Percentiles rank a stretch among this genome's conserved stretches.
Conservation (phyloP, 2,797 vertebrate genomes). For the Cephalopachus bancanus region DNA sequence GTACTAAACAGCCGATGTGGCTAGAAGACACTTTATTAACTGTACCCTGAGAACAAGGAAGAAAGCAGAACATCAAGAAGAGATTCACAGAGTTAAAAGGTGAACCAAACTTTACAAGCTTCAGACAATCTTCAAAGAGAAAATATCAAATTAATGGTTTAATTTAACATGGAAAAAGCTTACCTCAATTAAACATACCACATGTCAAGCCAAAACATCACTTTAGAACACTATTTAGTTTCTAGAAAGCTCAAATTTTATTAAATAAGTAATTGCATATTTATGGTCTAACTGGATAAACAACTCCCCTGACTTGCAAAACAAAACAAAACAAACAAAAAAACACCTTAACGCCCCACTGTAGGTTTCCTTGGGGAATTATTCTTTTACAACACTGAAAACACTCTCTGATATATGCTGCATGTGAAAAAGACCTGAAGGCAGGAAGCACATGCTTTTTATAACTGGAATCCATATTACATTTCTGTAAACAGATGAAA, state of each 20-base stretch:
- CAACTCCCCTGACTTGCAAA: too few species aligned
- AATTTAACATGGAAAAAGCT: constrained; percentile 9
- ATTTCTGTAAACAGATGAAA: constrained; percentile 43
- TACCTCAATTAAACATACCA: background rate
- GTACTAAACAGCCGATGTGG: constrained; percentile 97
- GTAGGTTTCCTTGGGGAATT: background rate
- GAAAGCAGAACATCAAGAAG: background rate
- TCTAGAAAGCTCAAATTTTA: constrained; percentile 43
- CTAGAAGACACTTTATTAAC: constrained; percentile 96
- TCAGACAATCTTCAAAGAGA: constrained; percentile 46
- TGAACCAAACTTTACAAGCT: background rate
- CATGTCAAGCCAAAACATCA: background rate
- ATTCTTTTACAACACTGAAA: background rate
- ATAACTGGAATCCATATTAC: constrained; percentile 7
- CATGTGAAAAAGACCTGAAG: constrained; percentile 7
- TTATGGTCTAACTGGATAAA: background rate
- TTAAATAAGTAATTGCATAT: background rate
- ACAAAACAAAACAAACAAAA: background rate
- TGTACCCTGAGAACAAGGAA: constrained; percentile 90
- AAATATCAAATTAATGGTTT: constrained; percentile 36
- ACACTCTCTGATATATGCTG: background rate
- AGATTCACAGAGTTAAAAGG: background rate
- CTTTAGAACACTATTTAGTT: background rate
- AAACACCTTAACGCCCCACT: background rate
- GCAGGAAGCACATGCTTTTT: constrained; percentile 46